Evolutionary conservation across 1,140 invertebrate genomes (phyloP), one percentile per base, ranked within the genome.

Genomic region (Bilobella aurantiaca): DNA sequence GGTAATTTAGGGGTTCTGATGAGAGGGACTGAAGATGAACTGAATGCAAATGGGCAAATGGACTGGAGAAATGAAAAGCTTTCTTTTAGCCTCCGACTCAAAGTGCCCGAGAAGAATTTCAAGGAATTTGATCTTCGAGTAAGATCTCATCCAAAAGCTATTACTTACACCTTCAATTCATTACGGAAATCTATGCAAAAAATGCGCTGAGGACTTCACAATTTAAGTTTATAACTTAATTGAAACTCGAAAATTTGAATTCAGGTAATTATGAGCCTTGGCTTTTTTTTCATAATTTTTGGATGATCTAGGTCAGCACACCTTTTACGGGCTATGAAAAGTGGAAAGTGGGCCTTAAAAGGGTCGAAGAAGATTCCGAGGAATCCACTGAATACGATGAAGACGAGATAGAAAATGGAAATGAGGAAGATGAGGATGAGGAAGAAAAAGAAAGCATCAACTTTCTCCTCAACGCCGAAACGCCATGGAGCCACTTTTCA

Each of bases 61-160:
- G 64, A 64, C 25, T 66, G 65, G 67, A 21, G 58, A 58, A 64
- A 62, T 37, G 61, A 67, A 49, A 58, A 64, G 61, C 27, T 69
- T 37, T 63, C 18, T 23, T 56, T 37, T 28, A 63, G 1, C 3
- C 14, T 68, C 21, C 57, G 34, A 21, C 47, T 70, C 57, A 42
- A 68, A 29, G 64, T 68, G 1, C 71, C 68, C 30, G 29, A 68
- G 29, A 12, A 57, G 28, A 57, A 42, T 31, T 67, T 72, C 29
- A 2, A 62, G 58, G 49, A 67, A 37, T n/a, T 72, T 23, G 58
- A 70, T 29, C 23, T 70, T 12, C 65, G 63, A 49, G 68, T 68
- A 31, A 47, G 32, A n/a, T n/a, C n/a, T n/a, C n/a, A n/a, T n/a
- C n/a, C n/a, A n/a, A n/a, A n/a, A n/a, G n/a, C n/a, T n/a, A n/a